These are phyloP conservation scores for Volucella inflata DNA, from an alignment of 2,888 invertebrate genomes.

Conservation along the genomic window DNA sequence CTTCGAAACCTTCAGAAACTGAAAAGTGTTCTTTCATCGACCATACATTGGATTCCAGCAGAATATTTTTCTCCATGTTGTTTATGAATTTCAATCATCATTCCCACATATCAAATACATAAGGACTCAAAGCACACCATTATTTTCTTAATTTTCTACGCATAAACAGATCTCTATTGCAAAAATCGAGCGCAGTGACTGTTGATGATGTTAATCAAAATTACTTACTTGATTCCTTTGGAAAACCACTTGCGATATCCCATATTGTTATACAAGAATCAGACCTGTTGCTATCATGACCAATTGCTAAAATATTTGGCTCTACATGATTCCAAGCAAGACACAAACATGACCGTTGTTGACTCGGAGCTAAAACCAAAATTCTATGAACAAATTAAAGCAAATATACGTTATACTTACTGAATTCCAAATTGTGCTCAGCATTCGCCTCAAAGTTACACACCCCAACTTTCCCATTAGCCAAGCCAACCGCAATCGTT, in stretches of 20 bases:
- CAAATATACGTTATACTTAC: constrained; percentile 76
- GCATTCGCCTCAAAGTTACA: constrained; percentile 91
- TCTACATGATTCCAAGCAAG: constrained; percentile 95
- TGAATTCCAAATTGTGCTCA: constrained; percentile 82
- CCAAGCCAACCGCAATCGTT: constrained; percentile 93
- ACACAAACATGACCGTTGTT: constrained; percentile 93
- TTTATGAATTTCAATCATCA: too few relatives aligned
- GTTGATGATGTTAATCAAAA: not conserved
- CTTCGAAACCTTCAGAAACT: too few relatives aligned
- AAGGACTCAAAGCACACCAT: too few relatives aligned
- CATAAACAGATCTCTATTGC: too few relatives aligned
- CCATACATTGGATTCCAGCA: too few relatives aligned
- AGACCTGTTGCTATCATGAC: constrained; percentile 94
- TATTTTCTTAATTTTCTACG: too few relatives aligned
- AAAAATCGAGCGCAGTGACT: too few relatives aligned
- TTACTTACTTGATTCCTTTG: constrained; percentile 81
- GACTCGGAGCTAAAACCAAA: constrained; percentile 89
- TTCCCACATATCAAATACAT: too few relatives aligned
- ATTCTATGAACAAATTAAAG: not conserved
- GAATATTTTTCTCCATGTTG: too few relatives aligned
- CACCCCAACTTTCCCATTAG: constrained; percentile 93
- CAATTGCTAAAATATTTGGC: constrained; percentile 92
- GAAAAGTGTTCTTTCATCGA: too few relatives aligned
- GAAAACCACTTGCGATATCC: constrained; percentile 87
- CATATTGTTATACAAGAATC: constrained; percentile 95